phyloP scores from a whole-genome alignment of 1,140 invertebrate genomes.

The Hyposmocoma kahamanoa region DNA sequence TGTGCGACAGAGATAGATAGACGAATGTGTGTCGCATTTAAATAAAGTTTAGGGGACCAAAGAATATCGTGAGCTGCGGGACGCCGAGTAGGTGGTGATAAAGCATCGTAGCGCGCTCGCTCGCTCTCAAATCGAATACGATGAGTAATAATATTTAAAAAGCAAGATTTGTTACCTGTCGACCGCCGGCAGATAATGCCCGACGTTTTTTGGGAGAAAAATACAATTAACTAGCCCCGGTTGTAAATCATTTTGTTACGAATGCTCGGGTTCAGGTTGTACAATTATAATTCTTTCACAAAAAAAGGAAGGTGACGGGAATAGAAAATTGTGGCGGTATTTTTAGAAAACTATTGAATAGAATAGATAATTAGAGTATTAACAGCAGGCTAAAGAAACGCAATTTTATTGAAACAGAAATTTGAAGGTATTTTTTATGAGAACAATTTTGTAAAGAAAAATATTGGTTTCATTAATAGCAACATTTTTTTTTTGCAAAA shows the following conservation, averaged over 20 bases:
- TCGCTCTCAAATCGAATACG: slow-evolving; percentile 69
- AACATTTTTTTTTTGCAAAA: too few species aligned
- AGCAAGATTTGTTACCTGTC: slow-evolving; percentile 72
- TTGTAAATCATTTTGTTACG: slow-evolving; percentile 56
- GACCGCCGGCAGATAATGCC: slow-evolving; percentile 56
- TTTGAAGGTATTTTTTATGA: neutral
- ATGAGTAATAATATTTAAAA: slow-evolving; percentile 73
- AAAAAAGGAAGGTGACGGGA: slow-evolving; percentile 40
- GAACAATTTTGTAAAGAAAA: too few species aligned
- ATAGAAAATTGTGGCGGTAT: slow-evolving; percentile 37
- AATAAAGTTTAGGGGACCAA: slow-evolving; percentile 68
- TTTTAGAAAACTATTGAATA: slow-evolving; percentile 30
- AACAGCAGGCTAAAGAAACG: slow-evolving; percentile 14
- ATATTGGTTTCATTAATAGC: too few species aligned
- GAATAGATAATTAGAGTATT: slow-evolving; percentile 37
- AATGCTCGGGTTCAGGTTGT: slow-evolving; percentile 46
- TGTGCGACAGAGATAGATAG: slow-evolving; percentile 51
- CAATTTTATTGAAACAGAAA: slow-evolving; percentile 1
- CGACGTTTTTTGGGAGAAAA: slow-evolving; percentile 55
- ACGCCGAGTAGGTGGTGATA: slow-evolving; percentile 70
- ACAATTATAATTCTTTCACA: slow-evolving; percentile 44
- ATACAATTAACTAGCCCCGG: slow-evolving; percentile 61
- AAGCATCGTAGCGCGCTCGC: slow-evolving; percentile 63
- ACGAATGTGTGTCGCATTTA: slow-evolving; percentile 59
- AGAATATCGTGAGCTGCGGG: slow-evolving; percentile 60